These are phyloP conservation scores for Netelia virgata DNA, from an alignment of 2,888 invertebrate genomes.

Conservation along the genomic window DNA sequence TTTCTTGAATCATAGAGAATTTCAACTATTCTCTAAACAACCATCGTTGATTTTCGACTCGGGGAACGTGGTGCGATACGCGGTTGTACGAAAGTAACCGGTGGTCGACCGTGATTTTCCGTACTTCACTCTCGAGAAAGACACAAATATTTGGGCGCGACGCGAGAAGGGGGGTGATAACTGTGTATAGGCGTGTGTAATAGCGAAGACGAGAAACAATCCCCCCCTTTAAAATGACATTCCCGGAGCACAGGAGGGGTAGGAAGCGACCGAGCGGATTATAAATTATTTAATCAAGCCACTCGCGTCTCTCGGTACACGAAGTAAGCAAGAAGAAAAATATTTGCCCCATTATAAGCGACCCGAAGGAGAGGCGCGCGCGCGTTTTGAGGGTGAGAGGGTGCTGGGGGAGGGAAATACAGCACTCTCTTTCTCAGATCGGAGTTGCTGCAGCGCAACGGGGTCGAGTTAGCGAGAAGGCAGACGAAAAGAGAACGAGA, in stretches of 20 bases:
- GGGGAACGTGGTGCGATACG: not conserved
- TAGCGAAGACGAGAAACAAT: constrained; percentile 29
- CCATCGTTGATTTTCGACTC: constrained; percentile 21
- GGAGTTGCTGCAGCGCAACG: constrained; percentile 40
- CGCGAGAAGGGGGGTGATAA: not conserved
- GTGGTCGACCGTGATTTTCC: constrained; percentile 54
- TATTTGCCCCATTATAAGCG: constrained; percentile 82
- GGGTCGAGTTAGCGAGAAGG: constrained; percentile 33
- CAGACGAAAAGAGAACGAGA: constrained; percentile 17
- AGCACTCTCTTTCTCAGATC: constrained; percentile 28
- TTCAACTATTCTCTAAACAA: constrained; percentile 59
- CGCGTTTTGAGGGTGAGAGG: constrained; percentile 55
- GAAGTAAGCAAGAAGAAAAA: constrained; percentile 80
- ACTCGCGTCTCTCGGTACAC: constrained; percentile 56
- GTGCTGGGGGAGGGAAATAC: constrained; percentile 57
- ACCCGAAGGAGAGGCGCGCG: constrained; percentile 56
- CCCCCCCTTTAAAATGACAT: constrained; percentile 75
- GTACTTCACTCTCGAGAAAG: constrained; percentile 68
- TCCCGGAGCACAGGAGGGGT: constrained; percentile 70
- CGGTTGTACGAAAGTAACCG: constrained; percentile 35
- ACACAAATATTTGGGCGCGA: constrained; percentile 75
- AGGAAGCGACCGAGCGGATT: constrained; percentile 73
- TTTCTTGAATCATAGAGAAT: constrained; percentile 25
- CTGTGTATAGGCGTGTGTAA: not conserved
- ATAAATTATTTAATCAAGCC: constrained; percentile 84